phyloP scores from a whole-genome alignment of 2,888 invertebrate species.

The Panopea generosa region DNA sequence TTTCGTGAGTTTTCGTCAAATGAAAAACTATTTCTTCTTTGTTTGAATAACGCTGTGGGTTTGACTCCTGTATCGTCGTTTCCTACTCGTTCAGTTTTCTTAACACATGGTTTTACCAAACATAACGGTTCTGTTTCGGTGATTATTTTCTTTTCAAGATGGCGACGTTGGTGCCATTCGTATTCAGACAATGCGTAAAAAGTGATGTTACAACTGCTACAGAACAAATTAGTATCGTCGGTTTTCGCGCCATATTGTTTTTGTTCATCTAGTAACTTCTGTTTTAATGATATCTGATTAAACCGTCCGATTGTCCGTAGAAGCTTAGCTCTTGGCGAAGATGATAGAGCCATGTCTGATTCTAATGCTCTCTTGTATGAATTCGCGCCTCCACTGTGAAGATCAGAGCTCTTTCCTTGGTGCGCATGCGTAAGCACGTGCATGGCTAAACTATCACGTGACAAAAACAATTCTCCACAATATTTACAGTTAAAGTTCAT shows the following conservation, averaged over 20 bases:
- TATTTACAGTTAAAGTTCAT: conserved; percentile 69
- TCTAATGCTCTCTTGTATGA: conserved; percentile 8
- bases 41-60: neutral
- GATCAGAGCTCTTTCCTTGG: neutral
- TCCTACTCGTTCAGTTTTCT: neutral
- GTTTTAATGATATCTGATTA: neutral
- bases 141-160: conserved; percentile 3
- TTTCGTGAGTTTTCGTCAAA: conserved; percentile 16
- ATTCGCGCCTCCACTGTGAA: conserved; percentile 8
- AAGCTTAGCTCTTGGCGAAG: neutral
- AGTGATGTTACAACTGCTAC: conserved; percentile 33
- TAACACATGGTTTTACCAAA: conserved; percentile 22
- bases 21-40: conserved; percentile 57
- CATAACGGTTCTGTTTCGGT: conserved; percentile 35
- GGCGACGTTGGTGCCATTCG: conserved; percentile 46
- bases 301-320: conserved; percentile 1
- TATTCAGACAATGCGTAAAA: conserved; percentile 50
- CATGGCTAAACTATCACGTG: conserved; percentile 81
- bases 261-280: neutral
- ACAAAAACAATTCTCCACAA: conserved; percentile 75
- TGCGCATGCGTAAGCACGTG: conserved; percentile 80
- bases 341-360: neutral
- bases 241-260: neutral
- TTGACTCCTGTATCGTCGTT: neutral
- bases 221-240: conserved; percentile 23